phyloP scores from a whole-genome alignment of 2,888 invertebrate genomes.

The Morpho achilles region DNA sequence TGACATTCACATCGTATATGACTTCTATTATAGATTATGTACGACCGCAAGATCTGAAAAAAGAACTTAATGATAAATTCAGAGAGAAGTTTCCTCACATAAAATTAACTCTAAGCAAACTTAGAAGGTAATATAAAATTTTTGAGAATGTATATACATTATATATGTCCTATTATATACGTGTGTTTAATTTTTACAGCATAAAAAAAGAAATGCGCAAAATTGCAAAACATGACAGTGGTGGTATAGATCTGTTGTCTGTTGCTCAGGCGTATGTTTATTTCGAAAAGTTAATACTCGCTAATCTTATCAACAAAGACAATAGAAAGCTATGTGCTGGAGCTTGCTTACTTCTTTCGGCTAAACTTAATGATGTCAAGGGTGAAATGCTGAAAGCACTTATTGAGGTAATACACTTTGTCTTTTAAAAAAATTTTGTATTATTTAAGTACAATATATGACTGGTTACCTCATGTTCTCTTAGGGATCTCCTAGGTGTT shows the following conservation, averaged over 20 bases:
- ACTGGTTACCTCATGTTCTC: too few relatives aligned
- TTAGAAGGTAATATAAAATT: slow-evolving; percentile 87
- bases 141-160: slow-evolving; percentile 1
- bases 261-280: slow-evolving; percentile 99
- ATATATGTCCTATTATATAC: background rate
- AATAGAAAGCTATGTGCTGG: slow-evolving; percentile 98
- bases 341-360: slow-evolving; percentile 94
- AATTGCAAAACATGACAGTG: slow-evolving; percentile 90
- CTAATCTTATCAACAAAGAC: slow-evolving; percentile 94
- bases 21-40: slow-evolving; percentile 98
- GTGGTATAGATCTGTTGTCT: slow-evolving; percentile 90
- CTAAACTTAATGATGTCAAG: slow-evolving; percentile 98
- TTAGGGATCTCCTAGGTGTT: too few relatives aligned
- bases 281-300: slow-evolving; percentile 96
- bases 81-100: slow-evolving; percentile 96
- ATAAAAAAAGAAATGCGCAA: slow-evolving; percentile 97
- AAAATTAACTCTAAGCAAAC: slow-evolving; percentile 95
- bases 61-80: slow-evolving; percentile 98
- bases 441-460: too few relatives aligned
- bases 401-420: slow-evolving; percentile 84
- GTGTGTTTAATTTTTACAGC: slow-evolving; percentile 70
- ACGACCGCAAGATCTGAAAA: slow-evolving; percentile 95
- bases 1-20: slow-evolving; percentile 94
- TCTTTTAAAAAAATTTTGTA: too few relatives aligned
- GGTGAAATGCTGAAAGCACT: slow-evolving; percentile 91